Percentiles rank a stretch among this genome's conserved stretches.
These are phyloP conservation scores for Boulengeromyrus knoepffleri DNA, from an alignment of 2,113 vertebrate genomes.

Conservation along the genomic window DNA sequence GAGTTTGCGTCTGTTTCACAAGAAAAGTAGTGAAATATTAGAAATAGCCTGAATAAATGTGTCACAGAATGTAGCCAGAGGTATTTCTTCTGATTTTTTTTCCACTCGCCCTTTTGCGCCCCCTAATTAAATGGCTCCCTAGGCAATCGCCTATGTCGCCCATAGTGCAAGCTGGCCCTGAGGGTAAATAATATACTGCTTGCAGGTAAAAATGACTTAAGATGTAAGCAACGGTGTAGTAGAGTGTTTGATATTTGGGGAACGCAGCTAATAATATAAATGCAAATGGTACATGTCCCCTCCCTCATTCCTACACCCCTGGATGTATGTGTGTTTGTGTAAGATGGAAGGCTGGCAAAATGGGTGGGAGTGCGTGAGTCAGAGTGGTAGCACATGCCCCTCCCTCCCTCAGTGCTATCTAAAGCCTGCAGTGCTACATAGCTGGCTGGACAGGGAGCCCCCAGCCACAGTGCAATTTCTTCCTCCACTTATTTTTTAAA, in stretches of 20 bases:
- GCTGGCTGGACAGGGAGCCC: slow-evolving; percentile 25
- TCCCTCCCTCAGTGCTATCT: slow-evolving; percentile 12
- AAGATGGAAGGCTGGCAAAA: slow-evolving; percentile 11
- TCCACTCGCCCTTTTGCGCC: neutral
- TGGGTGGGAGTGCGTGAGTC: slow-evolving; percentile 35
- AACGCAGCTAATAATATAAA: neutral
- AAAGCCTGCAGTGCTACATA: slow-evolving; percentile 36
- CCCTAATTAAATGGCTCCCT: neutral
- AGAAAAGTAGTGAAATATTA: neutral
- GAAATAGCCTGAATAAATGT: neutral
- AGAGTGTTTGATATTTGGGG: neutral
- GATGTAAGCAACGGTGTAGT: neutral
- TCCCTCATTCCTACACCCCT: neutral
- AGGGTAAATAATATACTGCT: neutral
- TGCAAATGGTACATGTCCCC: neutral
- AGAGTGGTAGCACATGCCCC: slow-evolving; percentile 33
- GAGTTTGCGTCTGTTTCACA: neutral
- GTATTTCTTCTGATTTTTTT: neutral
- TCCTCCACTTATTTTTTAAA: neutral
- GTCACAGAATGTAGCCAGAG: neutral
- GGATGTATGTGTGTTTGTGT: neutral
- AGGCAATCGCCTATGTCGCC: neutral
- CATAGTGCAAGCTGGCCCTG: neutral
- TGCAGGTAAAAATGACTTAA: neutral
- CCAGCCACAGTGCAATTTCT: slow-evolving; percentile 26